These are phyloP conservation scores for Nowickia ferox DNA, from an alignment of 2,888 invertebrate species.

Conservation along the genomic window DNA sequence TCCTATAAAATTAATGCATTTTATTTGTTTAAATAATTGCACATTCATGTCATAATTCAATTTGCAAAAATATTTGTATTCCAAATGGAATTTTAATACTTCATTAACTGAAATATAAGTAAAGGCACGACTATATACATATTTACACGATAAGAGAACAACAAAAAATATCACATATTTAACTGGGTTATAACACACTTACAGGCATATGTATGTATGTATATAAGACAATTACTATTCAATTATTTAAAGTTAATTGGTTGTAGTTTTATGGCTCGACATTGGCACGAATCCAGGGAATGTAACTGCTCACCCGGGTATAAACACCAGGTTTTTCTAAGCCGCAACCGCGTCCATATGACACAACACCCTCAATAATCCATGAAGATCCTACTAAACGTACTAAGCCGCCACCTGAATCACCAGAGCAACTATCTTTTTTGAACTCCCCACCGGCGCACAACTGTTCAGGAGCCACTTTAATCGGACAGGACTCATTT, in stretches of 20 bases:
- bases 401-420: slow-evolving; percentile 90
- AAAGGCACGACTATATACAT: not conserved
- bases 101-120: not conserved
- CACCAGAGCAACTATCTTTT: slow-evolving; percentile 88
- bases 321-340: slow-evolving; percentile 76
- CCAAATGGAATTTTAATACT: not conserved
- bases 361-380: slow-evolving; percentile 86
- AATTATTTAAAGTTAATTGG: not conserved
- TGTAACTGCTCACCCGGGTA: slow-evolving; percentile 70
- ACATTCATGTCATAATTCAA: slow-evolving; percentile 5
- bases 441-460: slow-evolving; percentile 87
- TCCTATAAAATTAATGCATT: not conserved
- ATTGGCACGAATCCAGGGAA: slow-evolving; percentile 71
- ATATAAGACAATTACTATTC: not conserved
- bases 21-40: slow-evolving; percentile 30
- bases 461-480: slow-evolving; percentile 83
- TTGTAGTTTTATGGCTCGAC: slow-evolving; percentile 54
- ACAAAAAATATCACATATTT: slow-evolving; percentile 61
- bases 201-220: not conserved
- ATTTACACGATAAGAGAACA: not conserved
- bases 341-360: slow-evolving; percentile 87
- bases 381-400: slow-evolving; percentile 81
- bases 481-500: slow-evolving; percentile 55
- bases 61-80: slow-evolving; percentile 6
- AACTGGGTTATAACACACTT: slow-evolving; percentile 5